Percentiles rank a stretch among this genome's conserved stretches.
phyloP scores from a whole-genome alignment of 2,113 vertebrate genomes.

The Puntigrus tetrazona region DNA sequence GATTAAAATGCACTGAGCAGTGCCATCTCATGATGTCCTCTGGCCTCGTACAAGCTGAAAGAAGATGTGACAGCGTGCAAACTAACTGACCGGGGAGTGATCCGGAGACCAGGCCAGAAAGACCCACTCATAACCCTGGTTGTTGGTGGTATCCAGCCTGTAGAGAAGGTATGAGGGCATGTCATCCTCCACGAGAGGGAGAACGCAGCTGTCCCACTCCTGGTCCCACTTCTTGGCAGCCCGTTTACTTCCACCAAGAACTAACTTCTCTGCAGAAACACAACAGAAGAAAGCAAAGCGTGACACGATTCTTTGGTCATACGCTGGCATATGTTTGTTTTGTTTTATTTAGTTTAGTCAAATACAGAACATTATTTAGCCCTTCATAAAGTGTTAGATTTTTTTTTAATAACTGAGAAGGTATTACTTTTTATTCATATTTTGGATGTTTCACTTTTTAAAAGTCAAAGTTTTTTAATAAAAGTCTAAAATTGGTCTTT shows the following conservation, averaged over 20 bases:
- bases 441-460: background rate
- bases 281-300: background rate
- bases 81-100: constrained; percentile 82
- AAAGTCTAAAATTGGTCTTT: too few species aligned
- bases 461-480: too few species aligned
- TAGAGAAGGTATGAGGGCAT: constrained; percentile 86
- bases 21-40: background rate
- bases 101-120: constrained; percentile 91
- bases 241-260: constrained; percentile 75
- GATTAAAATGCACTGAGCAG: background rate
- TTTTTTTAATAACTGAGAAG: too few species aligned
- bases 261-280: constrained; percentile 77
- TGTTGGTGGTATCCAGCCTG: constrained; percentile 87
- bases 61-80: background rate
- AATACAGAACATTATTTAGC: background rate
- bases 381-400: background rate
- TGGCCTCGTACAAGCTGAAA: background rate
- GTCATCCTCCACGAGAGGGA: constrained; percentile 83
- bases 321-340: background rate
- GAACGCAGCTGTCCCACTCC: constrained; percentile 83
- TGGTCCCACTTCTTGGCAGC: constrained; percentile 81
- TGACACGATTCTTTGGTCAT: background rate
- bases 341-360: background rate
- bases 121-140: constrained; percentile 88
- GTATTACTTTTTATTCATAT: background rate